These are phyloP conservation scores for Xestia ashworthii DNA, from an alignment of 2,888 invertebrate genomes.

Conservation along the genomic window DNA sequence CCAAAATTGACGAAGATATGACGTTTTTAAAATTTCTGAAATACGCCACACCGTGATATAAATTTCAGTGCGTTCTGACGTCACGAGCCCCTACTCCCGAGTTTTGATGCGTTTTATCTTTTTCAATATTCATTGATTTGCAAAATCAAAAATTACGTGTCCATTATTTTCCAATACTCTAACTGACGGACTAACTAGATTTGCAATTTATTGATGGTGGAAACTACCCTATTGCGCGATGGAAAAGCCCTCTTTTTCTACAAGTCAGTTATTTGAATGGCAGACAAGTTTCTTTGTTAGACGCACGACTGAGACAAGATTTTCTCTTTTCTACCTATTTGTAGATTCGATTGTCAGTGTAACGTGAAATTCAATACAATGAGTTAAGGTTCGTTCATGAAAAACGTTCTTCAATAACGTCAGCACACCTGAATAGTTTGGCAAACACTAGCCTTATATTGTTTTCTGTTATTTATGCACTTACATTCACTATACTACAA, in stretches of 20 bases:
- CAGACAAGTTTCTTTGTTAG: not conserved
- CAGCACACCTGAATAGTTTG: constrained; percentile 43
- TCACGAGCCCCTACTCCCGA: too few species aligned
- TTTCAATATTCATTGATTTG: too few species aligned
- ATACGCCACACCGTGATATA: too few species aligned
- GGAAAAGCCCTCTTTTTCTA: not conserved
- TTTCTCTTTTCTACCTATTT: not conserved
- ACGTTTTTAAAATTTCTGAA: too few species aligned
- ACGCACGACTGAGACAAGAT: not conserved
- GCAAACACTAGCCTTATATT: constrained; percentile 27
- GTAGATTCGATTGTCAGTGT: constrained; percentile 5
- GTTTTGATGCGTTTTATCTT: too few species aligned
- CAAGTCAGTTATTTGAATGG: not conserved
- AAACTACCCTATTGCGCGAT: too few species aligned
- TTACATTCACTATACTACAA: not conserved
- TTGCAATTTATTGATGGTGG: too few species aligned
- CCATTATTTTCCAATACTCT: too few species aligned
- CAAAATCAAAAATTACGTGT: too few species aligned
- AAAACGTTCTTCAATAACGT: constrained; percentile 37
- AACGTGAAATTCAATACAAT: constrained; percentile 14
- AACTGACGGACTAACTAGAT: too few species aligned
- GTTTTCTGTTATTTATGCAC: constrained; percentile 39
- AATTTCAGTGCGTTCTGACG: too few species aligned
- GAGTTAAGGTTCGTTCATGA: constrained; percentile 9
- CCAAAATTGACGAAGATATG: too few species aligned